Percentiles rank a stretch among this genome's conserved stretches.
Conservation (phyloP, 2,113 vertebrate species). For the Antechinus flavipes region DNA sequence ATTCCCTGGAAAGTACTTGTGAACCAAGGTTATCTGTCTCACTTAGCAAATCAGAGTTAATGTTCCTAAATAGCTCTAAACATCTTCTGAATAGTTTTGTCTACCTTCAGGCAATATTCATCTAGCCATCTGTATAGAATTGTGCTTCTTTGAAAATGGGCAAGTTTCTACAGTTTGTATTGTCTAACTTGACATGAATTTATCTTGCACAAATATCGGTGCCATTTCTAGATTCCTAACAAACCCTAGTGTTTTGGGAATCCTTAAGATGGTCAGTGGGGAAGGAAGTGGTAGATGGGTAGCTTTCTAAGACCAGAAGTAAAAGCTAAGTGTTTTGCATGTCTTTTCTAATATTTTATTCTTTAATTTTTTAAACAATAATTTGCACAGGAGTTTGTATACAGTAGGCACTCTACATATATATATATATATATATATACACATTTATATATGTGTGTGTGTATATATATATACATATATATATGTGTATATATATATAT, state of each 20-base stretch:
- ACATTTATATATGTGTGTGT: no score
- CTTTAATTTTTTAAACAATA: not conserved
- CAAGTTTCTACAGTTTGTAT: not conserved
- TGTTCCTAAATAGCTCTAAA: not conserved
- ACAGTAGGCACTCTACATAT: not conserved
- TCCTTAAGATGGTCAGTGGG: not conserved
- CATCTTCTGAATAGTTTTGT: not conserved
- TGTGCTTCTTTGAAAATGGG: not conserved
- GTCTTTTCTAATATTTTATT: not conserved
- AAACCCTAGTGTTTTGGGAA: not conserved
- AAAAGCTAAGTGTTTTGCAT: not conserved
- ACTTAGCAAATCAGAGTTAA: not conserved
- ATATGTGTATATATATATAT: no score
- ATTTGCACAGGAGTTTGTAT: not conserved
- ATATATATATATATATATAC: accelerated
- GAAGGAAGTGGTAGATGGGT: not conserved
- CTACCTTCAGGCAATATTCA: not conserved
- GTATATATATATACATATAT: no score
- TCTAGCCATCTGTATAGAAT: not conserved
- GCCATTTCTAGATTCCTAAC: not conserved
- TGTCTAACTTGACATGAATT: not conserved
- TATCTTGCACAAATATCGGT: not conserved
- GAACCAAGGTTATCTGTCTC: not conserved
- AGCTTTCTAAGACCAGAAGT: not conserved
- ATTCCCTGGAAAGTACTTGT: not conserved